Evolutionary conservation across 53 echinoderm and acorn worm species (phyloP), one percentile per base, ranked within the genome.

Genomic region (Patiria pectinifera): DNA sequence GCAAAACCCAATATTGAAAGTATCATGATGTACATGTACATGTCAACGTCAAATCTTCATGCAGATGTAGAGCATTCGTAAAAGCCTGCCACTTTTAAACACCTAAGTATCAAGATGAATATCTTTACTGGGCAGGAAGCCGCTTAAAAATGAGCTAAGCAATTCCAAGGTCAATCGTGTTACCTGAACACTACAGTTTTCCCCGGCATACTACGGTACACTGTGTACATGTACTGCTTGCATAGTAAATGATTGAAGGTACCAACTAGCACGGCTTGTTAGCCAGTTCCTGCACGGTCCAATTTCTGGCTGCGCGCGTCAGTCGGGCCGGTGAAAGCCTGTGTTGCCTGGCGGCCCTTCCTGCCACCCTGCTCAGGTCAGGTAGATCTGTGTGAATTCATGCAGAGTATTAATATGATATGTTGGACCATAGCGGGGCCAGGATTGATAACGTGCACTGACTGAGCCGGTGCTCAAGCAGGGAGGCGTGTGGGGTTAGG

Each of bases 101-200:
- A 53, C 26, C 21, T 22, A 8, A 48, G 78, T 72, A 48, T 60
- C 35, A 25, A 78, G 61, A 78, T 76, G 4, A 75, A 25, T 61
- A 75, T 78, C 78, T 19, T 60, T 18, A 63, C 18, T 44, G 60
- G 86, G 61, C 77, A 87, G 87, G 87, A 87, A 87, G 87, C 15
- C 22, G 4, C 23, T 14, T 6, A 53, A 87, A 87, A 76, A 77
- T 78, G 44, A 77, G 87, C 24, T 77, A 71, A 48, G 16, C 77
- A 62, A 44, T 87, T 87, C 58, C 87, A 87, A 87, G 87, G 87
- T 61, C 87, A 87, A 87, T 78, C 35, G 9, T 87, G 35, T 78
- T 78, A 78, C 77, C 87, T 87, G 87, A 77, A 61, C 44, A 78
- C 53, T 8, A 45, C 46, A 78, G 45, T 78, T 15, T 74, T 53